phyloP scores from a whole-genome alignment of 1,140 invertebrate genomes.

The Dendroctonus ponderosae region DNA sequence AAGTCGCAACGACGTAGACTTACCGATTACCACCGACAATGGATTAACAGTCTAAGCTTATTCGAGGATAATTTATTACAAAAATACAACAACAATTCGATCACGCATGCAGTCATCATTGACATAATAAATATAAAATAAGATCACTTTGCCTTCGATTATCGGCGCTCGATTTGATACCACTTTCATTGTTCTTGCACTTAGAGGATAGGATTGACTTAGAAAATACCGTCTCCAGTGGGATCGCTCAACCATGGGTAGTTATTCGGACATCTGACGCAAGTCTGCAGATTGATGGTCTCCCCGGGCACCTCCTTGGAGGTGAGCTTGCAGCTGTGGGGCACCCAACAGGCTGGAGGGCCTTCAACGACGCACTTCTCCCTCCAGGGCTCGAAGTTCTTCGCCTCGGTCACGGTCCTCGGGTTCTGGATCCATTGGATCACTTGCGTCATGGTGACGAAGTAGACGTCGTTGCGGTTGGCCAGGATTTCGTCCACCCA shows the following conservation, averaged over 20 bases:
- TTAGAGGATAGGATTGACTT: constrained; percentile 30
- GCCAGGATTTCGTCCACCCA: constrained; percentile 91
- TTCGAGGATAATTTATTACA: constrained; percentile 41
- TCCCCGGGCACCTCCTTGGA: constrained; percentile 91
- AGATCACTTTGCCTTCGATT: constrained; percentile 42
- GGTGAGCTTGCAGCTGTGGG: constrained; percentile 85
- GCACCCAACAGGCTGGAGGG: constrained; percentile 78
- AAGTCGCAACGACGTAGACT: constrained; percentile 28
- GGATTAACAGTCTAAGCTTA: constrained; percentile 44
- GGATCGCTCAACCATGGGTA: constrained; percentile 94
- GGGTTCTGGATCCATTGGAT: constrained; percentile 97
- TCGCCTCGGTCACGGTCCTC: constrained; percentile 75
- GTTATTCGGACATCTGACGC: constrained; percentile 88
- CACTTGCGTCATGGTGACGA: constrained; percentile 96
- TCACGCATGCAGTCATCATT: constrained; percentile 39
- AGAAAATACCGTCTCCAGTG: constrained; percentile 78
- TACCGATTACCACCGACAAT: constrained; percentile 13
- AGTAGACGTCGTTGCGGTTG: constrained; percentile 90
- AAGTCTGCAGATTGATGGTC: constrained; percentile 90
- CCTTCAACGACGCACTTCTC: constrained; percentile 86
- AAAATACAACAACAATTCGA: constrained; percentile 42
- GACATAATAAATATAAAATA: constrained; percentile 37
- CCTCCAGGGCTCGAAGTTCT: constrained; percentile 92
- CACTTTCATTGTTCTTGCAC: constrained; percentile 2
- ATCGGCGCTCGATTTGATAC: constrained; percentile 6